Evolutionary conservation across 2,888 invertebrate species (phyloP).

Genomic region (Alloscopus bannaensis): DNA sequence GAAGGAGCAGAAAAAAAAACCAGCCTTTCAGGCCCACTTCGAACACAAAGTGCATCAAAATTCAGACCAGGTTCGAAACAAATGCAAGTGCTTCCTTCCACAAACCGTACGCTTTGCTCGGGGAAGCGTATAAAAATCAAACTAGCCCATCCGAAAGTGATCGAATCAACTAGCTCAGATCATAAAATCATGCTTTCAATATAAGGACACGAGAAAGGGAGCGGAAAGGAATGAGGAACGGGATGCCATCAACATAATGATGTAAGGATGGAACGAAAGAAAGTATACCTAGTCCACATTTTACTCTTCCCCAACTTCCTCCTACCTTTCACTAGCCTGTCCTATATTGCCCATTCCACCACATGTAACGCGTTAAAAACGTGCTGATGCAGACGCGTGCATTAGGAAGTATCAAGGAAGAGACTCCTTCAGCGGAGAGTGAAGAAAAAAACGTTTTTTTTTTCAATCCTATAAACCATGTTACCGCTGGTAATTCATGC

Average conservation of each 20-base stretch:
- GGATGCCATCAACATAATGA: slow-evolving; percentile 33
- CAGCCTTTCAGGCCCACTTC: slow-evolving; percentile 1
- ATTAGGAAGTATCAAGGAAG: too few relatives aligned
- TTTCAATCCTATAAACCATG: not conserved
- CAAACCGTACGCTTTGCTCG: slow-evolving; percentile 26
- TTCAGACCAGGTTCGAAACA: slow-evolving; percentile 44
- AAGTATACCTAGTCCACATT: too few relatives aligned
- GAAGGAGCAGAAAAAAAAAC: not conserved
- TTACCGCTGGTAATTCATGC: not conserved
- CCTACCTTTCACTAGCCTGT: too few relatives aligned
- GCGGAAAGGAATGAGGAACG: slow-evolving; percentile 37
- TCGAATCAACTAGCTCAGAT: slow-evolving; percentile 40
- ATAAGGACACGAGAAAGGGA: slow-evolving; percentile 36
- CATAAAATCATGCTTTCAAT: slow-evolving; percentile 40
- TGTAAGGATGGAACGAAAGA: slow-evolving; percentile 13
- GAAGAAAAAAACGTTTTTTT: not conserved
- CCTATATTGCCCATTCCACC: too few relatives aligned
- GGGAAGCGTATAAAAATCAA: slow-evolving; percentile 45
- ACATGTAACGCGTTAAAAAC: too few relatives aligned
- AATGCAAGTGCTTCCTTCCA: not conserved
- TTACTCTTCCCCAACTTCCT: too few relatives aligned
- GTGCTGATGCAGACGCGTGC: slow-evolving; percentile 15
- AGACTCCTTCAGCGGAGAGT: not conserved
- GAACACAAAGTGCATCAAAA: slow-evolving; percentile 31
- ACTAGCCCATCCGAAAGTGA: slow-evolving; percentile 47